Percentiles rank a stretch among this genome's conserved stretches.
Evolutionary conservation across 1,140 invertebrate genomes (phyloP).

Genomic region (Ylistrum balloti): DNA sequence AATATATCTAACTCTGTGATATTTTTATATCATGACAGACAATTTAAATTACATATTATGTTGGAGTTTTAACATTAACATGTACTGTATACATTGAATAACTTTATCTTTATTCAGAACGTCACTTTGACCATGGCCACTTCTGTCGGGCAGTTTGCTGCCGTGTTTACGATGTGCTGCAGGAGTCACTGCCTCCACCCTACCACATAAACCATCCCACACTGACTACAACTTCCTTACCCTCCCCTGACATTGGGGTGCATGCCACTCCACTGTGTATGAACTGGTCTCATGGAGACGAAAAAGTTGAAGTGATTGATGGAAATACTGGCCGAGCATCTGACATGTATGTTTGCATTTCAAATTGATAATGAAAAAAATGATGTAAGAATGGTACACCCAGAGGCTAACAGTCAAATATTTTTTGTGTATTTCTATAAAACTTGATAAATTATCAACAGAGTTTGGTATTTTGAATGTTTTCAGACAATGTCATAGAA

Average conservation of each 20-base stretch:
- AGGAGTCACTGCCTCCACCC: slow-evolving; percentile 62
- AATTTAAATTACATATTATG: no score
- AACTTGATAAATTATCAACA: no score
- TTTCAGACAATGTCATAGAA: no score
- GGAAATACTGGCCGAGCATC: slow-evolving; percentile 66
- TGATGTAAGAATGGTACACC: no score
- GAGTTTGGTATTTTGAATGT: no score
- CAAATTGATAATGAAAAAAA: no score
- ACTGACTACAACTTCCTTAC: slow-evolving; percentile 58
- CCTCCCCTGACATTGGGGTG: slow-evolving; percentile 52
- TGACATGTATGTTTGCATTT: slow-evolving; percentile 63
- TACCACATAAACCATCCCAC: slow-evolving; percentile 70
- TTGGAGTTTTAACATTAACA: no score
- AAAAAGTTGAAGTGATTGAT: slow-evolving; percentile 70
- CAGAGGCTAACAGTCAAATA: no score
- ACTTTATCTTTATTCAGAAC: slow-evolving; percentile 67
- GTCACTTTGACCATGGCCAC: slow-evolving; percentile 82
- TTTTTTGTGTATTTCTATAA: no score
- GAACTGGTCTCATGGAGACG: slow-evolving; percentile 71
- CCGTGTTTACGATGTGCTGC: slow-evolving; percentile 73
- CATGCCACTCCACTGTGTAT: slow-evolving; percentile 60
- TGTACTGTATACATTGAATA: no score
- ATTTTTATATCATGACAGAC: no score
- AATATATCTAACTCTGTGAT: no score
- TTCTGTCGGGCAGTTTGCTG: slow-evolving; percentile 82